Evolutionary conservation across 1,140 invertebrate species (phyloP), one percentile per base, ranked within the genome.

Genomic region (Ips nitidus): DNA sequence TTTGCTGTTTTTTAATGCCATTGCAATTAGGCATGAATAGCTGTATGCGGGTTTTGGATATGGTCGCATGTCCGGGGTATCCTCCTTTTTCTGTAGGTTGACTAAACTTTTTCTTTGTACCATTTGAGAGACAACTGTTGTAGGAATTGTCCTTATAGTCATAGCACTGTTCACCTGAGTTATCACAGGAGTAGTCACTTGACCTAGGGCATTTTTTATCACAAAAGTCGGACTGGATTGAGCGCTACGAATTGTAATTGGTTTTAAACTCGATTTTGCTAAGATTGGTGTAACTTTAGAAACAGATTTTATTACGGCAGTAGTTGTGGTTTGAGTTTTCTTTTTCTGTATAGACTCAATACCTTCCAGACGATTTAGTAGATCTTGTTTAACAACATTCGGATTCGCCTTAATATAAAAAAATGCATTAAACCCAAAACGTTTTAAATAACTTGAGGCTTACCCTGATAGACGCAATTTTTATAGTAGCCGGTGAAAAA

Each of bases 1-100:
- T 74, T 90, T 87, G 60, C 95, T 98, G 80, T 99, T 98, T 82
- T 98, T 98, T 57, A 99, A 83, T 2, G 97, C 95, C 91, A 98
- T 92, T 1, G 96, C 95, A 77, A 99, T 98, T 66, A 99, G 85
- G 83, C 97, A 98, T 2, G 56, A 61, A 78, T 98, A 99, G 1
- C 95, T 98, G 82, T 98, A 99, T 1, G 94, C 93, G 0, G 97
- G 97, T 83, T 98, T 99, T 0, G 95, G 95, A 79, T 94, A 98
- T 1, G 88, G 85, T 73, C 89, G 90, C 62, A 88, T 86, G 70
- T 86, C 85, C 82, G 79, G 66, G 79, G 3, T 45, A 4, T 69
- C 58, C 8, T 61, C 22, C 1, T 58, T 36, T 22, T 62, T 62
- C 4, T 50, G 38, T 37, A 55, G 38, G 3, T 42, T 2, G 7